Conservation (phyloP, 2,797 vertebrate genomes). For the Phalloptychus januarius region DNA sequence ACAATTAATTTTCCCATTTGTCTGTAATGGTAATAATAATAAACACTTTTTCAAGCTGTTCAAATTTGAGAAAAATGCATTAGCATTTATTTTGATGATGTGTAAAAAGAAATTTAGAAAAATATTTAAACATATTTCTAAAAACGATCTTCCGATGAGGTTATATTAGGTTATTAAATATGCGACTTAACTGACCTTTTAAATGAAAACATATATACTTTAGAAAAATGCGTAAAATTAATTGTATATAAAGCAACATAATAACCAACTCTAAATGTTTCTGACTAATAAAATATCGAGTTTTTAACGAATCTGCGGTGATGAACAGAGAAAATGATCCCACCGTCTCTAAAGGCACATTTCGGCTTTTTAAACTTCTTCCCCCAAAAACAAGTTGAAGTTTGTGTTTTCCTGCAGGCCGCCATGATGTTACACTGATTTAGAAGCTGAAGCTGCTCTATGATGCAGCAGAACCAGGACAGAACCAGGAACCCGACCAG, state of each 20-base stretch:
- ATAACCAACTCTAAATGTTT: background rate
- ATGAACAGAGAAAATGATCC: background rate
- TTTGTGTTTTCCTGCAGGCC: background rate
- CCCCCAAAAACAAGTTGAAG: background rate
- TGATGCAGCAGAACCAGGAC: background rate
- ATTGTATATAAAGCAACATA: background rate
- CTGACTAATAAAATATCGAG: background rate
- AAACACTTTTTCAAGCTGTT: background rate
- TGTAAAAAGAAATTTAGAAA: background rate
- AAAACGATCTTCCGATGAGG: background rate
- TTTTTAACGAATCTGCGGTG: background rate
- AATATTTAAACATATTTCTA: background rate
- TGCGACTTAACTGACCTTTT: background rate
- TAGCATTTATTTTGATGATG: background rate
- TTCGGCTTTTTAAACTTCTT: background rate
- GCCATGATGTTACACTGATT: background rate
- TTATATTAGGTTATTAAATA: background rate
- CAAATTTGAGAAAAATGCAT: background rate
- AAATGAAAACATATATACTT: background rate
- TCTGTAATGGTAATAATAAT: background rate
- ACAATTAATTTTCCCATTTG: background rate
- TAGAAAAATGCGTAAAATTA: background rate
- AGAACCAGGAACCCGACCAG: constrained; percentile 1
- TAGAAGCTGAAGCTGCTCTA: background rate
- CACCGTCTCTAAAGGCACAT: background rate